phyloP scores from a whole-genome alignment of 2,113 vertebrate genomes.

The Uropsilus gracilis region DNA sequence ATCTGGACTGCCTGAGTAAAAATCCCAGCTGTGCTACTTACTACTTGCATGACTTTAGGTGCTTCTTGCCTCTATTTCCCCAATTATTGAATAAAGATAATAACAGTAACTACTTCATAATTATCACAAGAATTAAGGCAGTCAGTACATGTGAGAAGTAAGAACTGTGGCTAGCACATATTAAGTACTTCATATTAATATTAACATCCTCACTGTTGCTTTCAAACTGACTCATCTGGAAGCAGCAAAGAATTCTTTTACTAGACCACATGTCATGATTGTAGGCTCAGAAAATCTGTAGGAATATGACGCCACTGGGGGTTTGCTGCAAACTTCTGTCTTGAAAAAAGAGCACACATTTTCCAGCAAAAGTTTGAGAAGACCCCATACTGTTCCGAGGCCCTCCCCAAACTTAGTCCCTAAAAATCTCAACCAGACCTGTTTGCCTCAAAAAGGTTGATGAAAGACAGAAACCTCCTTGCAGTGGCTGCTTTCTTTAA shows the following conservation, averaged over 20 bases:
- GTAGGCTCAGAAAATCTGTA: constrained; percentile 20
- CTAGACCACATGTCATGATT: not conserved
- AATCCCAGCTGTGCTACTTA: not conserved
- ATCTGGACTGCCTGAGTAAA: not conserved
- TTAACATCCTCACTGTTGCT: not conserved
- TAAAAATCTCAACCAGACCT: not conserved
- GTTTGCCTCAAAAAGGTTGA: constrained; percentile 5
- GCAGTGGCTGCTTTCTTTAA: not conserved
- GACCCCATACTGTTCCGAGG: not conserved
- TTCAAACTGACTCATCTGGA: not conserved
- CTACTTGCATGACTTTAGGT: not conserved
- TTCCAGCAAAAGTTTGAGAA: not conserved
- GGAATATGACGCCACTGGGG: not conserved
- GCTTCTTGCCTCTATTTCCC: not conserved
- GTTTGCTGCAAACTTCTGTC: not conserved
- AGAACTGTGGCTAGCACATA: not conserved
- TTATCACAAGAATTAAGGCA: not conserved
- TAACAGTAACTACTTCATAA: not conserved
- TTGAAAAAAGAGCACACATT: not conserved
- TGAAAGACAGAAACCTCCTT: not conserved
- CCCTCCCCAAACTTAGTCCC: not conserved
- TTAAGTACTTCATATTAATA: not conserved
- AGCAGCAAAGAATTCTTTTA: not conserved
- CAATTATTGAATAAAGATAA: not conserved
- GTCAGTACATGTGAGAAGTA: not conserved